Percentiles rank a stretch among this genome's conserved stretches.
Evolutionary conservation across 2,888 invertebrate species (phyloP).

Genomic region (Archips xylosteana): DNA sequence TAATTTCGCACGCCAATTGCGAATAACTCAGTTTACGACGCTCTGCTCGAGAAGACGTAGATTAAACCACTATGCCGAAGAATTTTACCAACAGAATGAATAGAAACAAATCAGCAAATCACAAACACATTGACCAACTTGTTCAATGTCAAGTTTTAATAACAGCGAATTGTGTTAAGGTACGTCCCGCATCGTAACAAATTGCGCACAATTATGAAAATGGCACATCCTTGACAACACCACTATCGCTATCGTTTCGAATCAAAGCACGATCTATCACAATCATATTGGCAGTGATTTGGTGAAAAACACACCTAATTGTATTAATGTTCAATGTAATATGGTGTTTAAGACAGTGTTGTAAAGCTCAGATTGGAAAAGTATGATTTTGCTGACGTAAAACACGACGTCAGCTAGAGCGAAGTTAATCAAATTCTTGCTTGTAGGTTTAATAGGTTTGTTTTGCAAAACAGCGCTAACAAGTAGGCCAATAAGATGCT

Average conservation of each 20-base stretch:
- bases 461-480: conserved; percentile 16
- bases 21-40: no score
- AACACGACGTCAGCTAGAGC: background rate
- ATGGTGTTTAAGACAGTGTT: background rate
- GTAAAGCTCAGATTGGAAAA: background rate
- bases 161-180: background rate
- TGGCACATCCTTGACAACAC: conserved; percentile 1
- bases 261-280: conserved; percentile 16
- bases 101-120: no score
- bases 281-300: conserved; percentile 13
- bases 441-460: conserved; percentile 6
- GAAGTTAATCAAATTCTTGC: conserved; percentile 18
- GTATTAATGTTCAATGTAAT: background rate
- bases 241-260: conserved; percentile 16
- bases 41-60: no score
- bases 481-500: conserved; percentile 11
- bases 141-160: background rate
- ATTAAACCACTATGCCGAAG: no score
- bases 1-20: no score
- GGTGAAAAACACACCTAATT: conserved; percentile 7
- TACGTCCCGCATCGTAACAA: conserved; percentile 20
- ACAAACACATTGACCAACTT: conserved; percentile 3
- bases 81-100: no score
- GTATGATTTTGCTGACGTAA: background rate
- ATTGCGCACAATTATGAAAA: conserved; percentile 11